A percentile compares a stretch with the other conserved stretches of the same genome.
These are phyloP conservation scores for Antheraea pernyi DNA, from an alignment of 1,140 invertebrate genomes.

Conservation along the genomic window DNA sequence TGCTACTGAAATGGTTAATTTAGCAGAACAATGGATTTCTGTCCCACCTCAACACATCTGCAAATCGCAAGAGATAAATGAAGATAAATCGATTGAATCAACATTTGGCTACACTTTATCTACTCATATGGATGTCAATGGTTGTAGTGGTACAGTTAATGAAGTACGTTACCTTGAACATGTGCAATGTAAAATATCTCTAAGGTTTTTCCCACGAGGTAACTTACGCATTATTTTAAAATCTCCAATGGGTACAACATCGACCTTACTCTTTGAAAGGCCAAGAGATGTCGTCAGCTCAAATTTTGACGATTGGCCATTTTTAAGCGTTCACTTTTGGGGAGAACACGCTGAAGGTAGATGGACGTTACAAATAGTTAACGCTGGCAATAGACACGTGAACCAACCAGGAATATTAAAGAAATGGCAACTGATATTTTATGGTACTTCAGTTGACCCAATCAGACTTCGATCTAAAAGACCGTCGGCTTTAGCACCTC, in stretches of 20 bases:
- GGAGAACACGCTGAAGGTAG: constrained; percentile 94
- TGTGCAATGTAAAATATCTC: constrained; percentile 95
- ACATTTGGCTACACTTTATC: constrained; percentile 84
- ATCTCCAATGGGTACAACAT: constrained; percentile 94
- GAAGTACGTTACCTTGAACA: constrained; percentile 95
- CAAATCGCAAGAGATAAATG: constrained; percentile 92
- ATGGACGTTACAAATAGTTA: constrained; percentile 96
- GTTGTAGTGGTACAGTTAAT: constrained; percentile 90
- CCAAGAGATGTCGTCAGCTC: constrained; percentile 94
- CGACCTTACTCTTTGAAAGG: constrained; percentile 92
- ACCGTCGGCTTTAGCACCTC: constrained; percentile 62
- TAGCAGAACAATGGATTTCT: constrained; percentile 95
- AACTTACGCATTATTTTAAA: constrained; percentile 91
- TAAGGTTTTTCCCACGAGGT: constrained; percentile 93
- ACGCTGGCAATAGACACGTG: constrained; percentile 90
- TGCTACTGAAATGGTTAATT: constrained; percentile 93
- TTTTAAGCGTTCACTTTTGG: constrained; percentile 98
- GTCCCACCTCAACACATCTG: constrained; percentile 98
- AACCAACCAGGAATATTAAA: constrained; percentile 92
- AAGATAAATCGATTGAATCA: constrained; percentile 88
- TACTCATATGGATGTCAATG: constrained; percentile 92
- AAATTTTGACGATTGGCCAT: constrained; percentile 98
- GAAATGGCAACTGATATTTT: constrained; percentile 96
- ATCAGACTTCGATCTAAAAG: constrained; percentile 81
- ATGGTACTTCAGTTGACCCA: constrained; percentile 92